Evolutionary conservation across 2,797 vertebrate genomes (phyloP), one percentile per base, ranked within the genome.

Genomic region (Sphenodon punctatus): DNA sequence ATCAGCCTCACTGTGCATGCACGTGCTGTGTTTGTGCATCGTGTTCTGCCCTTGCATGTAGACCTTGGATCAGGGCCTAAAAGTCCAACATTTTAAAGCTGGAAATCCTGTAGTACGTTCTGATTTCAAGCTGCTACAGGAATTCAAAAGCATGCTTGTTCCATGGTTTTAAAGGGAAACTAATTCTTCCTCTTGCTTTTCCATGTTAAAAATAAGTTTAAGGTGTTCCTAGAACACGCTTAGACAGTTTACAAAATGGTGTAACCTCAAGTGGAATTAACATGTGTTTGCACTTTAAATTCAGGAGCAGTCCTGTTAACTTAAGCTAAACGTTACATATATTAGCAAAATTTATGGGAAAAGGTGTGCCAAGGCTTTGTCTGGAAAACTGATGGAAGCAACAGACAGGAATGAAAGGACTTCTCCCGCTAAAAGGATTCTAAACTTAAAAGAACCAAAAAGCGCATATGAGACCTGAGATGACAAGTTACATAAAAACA

Each of bases 321-420:
- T 45, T 15, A 2, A 42, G 34, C 49, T 75, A 69, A 42, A 30
- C 17, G 43, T 51, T 41, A 77, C 55, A 66, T 46, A 77, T 16
- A 45, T 81, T 8, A 84, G 49, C 20, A 77, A 78, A 53, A 55
- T 66, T 39, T 43, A 66, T 20, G 19, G 38, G 80, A 56, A 82
- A 72, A 60, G 25, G 11, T 27, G 55, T 0, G 2, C 10, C 65
- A 63, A 69, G 53, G 34, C 30, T 15, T 63, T 11, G 43, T 42
- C 69, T 78, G 56, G 75, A 84, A 84, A 92, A 58, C 39, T 88
- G 75, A 89, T 84, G 16, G 41, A 39, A 88, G 86, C 68, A 89
- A 89, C 2, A 75, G 56, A 69, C 22, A 84, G 68, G 75, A 89
- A n/a, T 43, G 22, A 86, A 88, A 76, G 32, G 49, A 30, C 66